These are phyloP conservation scores for Venustoraphidia nigricollis DNA, from an alignment of 2,888 invertebrate species.

Conservation along the genomic window DNA sequence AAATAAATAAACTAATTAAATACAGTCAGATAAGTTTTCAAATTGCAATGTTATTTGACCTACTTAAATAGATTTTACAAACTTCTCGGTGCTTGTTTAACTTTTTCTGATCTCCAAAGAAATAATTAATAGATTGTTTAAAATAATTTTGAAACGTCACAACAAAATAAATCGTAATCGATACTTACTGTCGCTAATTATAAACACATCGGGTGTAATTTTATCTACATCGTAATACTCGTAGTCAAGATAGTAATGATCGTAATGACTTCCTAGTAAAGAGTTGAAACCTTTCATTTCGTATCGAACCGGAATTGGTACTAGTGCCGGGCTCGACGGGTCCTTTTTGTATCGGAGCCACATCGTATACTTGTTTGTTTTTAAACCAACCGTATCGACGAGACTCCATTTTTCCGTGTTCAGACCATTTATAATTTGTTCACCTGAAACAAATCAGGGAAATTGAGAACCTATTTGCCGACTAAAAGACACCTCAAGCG, in stretches of 20 bases:
- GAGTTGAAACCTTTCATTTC: slow-evolving; percentile 91
- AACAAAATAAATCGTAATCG: neutral
- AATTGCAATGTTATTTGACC: too few species aligned
- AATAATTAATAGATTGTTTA: neutral
- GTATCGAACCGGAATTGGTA: slow-evolving; percentile 64
- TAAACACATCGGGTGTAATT: slow-evolving; percentile 53
- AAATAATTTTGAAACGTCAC: neutral
- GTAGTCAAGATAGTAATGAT: slow-evolving; percentile 84
- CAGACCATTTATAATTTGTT: slow-evolving; percentile 54
- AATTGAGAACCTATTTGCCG: too few species aligned
- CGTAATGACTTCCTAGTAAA: slow-evolving; percentile 87
- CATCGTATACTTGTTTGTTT: slow-evolving; percentile 76
- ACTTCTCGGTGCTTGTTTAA: too few species aligned
- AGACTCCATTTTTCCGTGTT: slow-evolving; percentile 66
- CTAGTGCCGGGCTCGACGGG: slow-evolving; percentile 26
- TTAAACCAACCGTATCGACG: slow-evolving; percentile 52
- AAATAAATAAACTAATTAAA: too few species aligned
- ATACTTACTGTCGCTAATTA: slow-evolving; percentile 41
- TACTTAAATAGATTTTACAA: too few species aligned
- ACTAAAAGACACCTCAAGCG: too few species aligned
- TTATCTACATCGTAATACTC: slow-evolving; percentile 46
- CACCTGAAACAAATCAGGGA: slow-evolving; percentile 29
- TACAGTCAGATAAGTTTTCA: too few species aligned
- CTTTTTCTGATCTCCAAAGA: neutral
- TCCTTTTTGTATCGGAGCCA: slow-evolving; percentile 66